Base-by-base conservation (phyloP, 2,888 invertebrate genomes). In the Philereme transversata region DNA sequence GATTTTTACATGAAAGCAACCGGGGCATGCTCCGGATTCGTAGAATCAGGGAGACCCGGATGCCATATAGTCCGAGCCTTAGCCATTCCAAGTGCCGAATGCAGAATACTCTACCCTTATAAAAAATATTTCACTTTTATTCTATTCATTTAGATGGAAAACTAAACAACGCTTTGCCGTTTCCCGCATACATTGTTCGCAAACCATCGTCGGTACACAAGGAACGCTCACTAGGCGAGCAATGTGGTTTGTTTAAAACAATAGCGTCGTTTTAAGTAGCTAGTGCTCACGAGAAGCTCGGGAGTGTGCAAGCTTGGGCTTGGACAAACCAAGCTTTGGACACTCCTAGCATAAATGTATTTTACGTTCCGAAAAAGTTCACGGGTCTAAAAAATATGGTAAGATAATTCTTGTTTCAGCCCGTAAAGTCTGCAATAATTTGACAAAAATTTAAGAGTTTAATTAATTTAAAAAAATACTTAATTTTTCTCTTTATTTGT, bases 221-320 rank as follows among this genome's bases (percentile, higher is more conserved):
- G 51, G 33, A 51, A 50, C n/a, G 57, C 75, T 73, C 71, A 75
- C 73, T 68, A 62, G 70, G 70, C 76, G 68, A 76, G 84, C 82
- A 79, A 82, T 83, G 82, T 78, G 78, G 75, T 80, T 76, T 77
- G 76, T 79, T 77, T 73, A 73, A 78, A 81, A 82, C 83, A 84
- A 83, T 79, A 77, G 72, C 70, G 68, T 70, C 46, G 67, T 65
- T 73, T 67, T 75, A 74, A 78, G 78, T 77, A 76, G 76, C 74
- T 73, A 57, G 70, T 71, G 73, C 74, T 78, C 74, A 76, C 68
- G 74, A 75, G 70, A 58, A 65, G 67, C 73, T 48, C 33, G 5
- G 10, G 10, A 11, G 47, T 38, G 54, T 52, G 45, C 11, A 5
- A 10, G 33, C 48, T 48, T 38, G 40, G 40, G 7, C 40, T 8